phyloP scores from a whole-genome alignment of 2,888 invertebrate species.

The Clepsis dumicolana region DNA sequence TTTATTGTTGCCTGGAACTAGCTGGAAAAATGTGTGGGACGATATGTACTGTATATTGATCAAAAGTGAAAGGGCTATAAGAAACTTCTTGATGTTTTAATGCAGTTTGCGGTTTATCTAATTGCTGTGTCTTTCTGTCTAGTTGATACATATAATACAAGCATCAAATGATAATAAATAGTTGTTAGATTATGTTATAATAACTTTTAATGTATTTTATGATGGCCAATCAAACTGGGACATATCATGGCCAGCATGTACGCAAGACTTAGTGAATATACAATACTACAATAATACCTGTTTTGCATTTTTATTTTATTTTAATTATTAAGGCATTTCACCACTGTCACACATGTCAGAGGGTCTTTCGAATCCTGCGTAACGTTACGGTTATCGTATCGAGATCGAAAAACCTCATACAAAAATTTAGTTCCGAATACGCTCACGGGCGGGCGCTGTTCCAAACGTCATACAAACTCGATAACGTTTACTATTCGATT shows the following conservation, averaged over 20 bases:
- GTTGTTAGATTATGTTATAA: neutral
- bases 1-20: neutral
- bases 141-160: neutral
- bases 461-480: too few species aligned
- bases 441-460: too few species aligned
- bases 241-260: slow-evolving; percentile 8
- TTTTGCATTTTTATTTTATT: neutral
- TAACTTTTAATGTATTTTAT: neutral
- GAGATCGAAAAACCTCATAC: too few species aligned
- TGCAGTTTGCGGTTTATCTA: neutral
- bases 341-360: neutral
- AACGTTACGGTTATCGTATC: too few species aligned
- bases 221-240: slow-evolving; percentile 4
- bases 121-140: neutral
- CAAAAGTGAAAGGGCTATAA: neutral
- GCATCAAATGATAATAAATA: neutral
- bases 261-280: neutral
- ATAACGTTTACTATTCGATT: too few species aligned
- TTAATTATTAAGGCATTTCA: neutral
- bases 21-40: neutral
- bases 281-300: neutral
- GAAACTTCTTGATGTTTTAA: neutral
- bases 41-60: too few species aligned
- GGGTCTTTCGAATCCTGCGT: too few species aligned
- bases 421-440: too few species aligned